These are phyloP conservation scores for Sinella curviseta DNA, from an alignment of 1,140 invertebrate species.

Conservation along the genomic window DNA sequence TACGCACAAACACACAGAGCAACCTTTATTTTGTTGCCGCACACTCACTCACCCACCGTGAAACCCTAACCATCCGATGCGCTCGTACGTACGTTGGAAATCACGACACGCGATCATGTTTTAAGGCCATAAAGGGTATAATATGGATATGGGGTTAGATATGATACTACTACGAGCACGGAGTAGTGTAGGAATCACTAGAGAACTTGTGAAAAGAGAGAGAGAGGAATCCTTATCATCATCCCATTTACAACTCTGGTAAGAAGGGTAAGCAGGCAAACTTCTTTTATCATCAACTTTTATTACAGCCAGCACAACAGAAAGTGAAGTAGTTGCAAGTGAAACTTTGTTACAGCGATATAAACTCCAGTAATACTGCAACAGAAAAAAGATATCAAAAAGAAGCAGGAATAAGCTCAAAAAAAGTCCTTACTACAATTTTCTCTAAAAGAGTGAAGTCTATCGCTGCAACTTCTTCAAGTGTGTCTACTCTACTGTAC, in stretches of 20 bases:
- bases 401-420: too few relatives aligned
- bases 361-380: too few relatives aligned
- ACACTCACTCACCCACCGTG: slow-evolving; percentile 19
- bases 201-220: too few relatives aligned
- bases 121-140: background rate
- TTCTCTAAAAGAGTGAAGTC: too few relatives aligned
- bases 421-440: too few relatives aligned
- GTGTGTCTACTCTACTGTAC: too few relatives aligned
- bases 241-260: too few relatives aligned
- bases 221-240: too few relatives aligned
- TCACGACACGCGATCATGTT: slow-evolving; percentile 8
- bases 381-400: too few relatives aligned
- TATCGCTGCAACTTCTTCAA: too few relatives aligned
- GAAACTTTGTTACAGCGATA: too few relatives aligned
- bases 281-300: background rate
- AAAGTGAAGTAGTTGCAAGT: background rate
- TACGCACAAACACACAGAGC: background rate
- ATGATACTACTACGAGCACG: background rate
- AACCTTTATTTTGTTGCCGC: slow-evolving; percentile 9
- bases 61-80: slow-evolving; percentile 18
- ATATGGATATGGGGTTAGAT: background rate
- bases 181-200: too few relatives aligned
- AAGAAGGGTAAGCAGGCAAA: background rate
- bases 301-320: background rate
- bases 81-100: background rate